Percentiles rank a stretch among this genome's conserved stretches.
These are phyloP conservation scores for Halocynthia aurantium DNA, from an alignment of 23 tunicate species.

Conservation along the genomic window DNA sequence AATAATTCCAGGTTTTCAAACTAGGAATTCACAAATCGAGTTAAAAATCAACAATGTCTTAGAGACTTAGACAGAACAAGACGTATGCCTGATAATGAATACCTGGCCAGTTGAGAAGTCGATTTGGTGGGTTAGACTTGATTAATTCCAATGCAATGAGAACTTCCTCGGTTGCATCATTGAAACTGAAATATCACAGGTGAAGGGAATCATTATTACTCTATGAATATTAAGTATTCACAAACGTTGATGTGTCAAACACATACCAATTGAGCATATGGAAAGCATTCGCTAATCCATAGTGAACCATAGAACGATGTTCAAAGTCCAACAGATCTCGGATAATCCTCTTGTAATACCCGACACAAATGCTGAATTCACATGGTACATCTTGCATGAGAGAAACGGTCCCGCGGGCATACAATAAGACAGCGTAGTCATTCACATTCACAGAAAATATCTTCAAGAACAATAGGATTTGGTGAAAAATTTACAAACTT, in stretches of 20 bases:
- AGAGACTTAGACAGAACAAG: background rate
- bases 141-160: slow-evolving; percentile 25
- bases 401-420: slow-evolving; percentile 6
- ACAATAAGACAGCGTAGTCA: slow-evolving; percentile 9
- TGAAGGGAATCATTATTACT: background rate
- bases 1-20: too few species aligned
- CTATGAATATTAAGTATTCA: too few species aligned
- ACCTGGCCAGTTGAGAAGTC: slow-evolving; percentile 27
- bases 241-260: too few species aligned
- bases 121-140: background rate
- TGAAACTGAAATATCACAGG: slow-evolving; percentile 27
- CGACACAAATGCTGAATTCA: background rate
- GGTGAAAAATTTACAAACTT: too few species aligned
- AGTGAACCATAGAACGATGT: slow-evolving; percentile 52
- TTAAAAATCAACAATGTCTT: background rate
- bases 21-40: background rate
- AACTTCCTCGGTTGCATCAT: slow-evolving; percentile 8
- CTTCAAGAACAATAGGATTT: too few species aligned
- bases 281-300: slow-evolving; percentile 35
- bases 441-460: background rate
- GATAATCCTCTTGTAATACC: slow-evolving; percentile 6
- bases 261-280: slow-evolving; percentile 55
- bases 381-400: slow-evolving; percentile 1
- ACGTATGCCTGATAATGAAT: background rate
- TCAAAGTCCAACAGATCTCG: slow-evolving; percentile 2